These are phyloP conservation scores for Andrena haemorrhoa DNA, from an alignment of 2,888 invertebrate species.

Conservation along the genomic window DNA sequence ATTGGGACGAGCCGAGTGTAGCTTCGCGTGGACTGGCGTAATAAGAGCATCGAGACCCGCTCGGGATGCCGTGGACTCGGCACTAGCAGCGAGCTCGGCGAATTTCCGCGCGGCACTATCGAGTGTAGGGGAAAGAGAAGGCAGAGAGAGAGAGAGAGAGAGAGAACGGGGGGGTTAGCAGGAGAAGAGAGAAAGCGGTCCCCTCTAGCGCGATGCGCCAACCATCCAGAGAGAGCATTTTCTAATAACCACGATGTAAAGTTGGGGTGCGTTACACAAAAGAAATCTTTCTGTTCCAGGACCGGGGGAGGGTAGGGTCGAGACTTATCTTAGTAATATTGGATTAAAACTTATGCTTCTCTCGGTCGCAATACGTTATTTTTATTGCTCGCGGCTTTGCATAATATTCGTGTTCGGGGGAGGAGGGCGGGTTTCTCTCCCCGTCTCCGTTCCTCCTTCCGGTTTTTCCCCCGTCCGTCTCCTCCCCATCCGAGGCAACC, in stretches of 20 bases:
- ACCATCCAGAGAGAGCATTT: constrained; percentile 76
- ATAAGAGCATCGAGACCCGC: constrained; percentile 21
- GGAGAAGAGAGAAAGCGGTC: constrained; percentile 72
- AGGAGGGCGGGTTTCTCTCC: constrained; percentile 43
- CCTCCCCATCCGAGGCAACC: constrained; percentile 32
- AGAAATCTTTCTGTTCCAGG: constrained; percentile 80
- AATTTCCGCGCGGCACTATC: constrained; percentile 55
- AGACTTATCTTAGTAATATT: constrained; percentile 85
- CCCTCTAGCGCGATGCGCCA: constrained; percentile 64
- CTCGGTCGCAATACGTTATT: constrained; percentile 85
- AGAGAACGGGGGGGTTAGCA: constrained; percentile 21
- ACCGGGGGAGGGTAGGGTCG: constrained; percentile 56
- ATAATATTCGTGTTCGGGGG: constrained; percentile 80
- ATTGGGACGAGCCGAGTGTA: not conserved
- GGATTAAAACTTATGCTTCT: constrained; percentile 85
- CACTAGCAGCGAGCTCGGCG: constrained; percentile 1
- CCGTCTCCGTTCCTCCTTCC: constrained; percentile 46
- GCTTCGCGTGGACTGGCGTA: constrained; percentile 30
- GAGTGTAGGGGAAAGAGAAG: constrained; percentile 27
- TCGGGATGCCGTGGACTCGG: not conserved
- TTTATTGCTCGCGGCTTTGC: constrained; percentile 85
- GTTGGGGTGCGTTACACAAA: constrained; percentile 83
- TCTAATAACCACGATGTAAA: constrained; percentile 85
- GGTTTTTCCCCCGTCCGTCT: constrained; percentile 39
- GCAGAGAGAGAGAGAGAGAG: constrained; percentile 10